Evolutionary conservation across 2,888 invertebrate genomes (phyloP).

Genomic region (Cerastis rubricosa): DNA sequence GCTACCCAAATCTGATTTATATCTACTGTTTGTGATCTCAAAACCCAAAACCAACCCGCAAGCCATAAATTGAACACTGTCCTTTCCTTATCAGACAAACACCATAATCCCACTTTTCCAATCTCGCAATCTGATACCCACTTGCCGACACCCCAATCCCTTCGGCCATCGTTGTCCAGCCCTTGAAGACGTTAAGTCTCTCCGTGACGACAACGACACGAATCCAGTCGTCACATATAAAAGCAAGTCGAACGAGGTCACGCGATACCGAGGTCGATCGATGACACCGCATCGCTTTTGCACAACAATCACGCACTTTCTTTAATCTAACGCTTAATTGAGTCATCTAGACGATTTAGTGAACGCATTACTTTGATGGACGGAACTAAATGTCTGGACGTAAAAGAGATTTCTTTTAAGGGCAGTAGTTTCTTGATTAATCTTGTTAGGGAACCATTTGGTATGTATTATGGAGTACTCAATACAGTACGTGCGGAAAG

Average conservation of each 20-base stretch:
- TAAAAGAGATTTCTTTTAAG: conserved; percentile 51
- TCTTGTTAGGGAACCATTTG: conserved; percentile 24
- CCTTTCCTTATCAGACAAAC: conserved; percentile 48
- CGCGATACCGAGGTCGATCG: conserved; percentile 65
- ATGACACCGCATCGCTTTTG: conserved; percentile 63
- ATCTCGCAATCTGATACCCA: conserved; percentile 55
- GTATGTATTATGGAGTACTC: conserved; percentile 4
- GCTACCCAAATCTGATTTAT: conserved; percentile 10
- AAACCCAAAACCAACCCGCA: conserved; percentile 17
- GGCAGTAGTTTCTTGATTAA: conserved; percentile 30
- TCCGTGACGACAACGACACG: conserved; percentile 39
- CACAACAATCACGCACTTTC: conserved; percentile 68
- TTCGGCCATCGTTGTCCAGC: conserved; percentile 26
- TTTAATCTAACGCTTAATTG: conserved; percentile 64
- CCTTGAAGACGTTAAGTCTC: conserved; percentile 22
- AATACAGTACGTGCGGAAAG: conserved; percentile 15
- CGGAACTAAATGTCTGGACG: conserved; percentile 45
- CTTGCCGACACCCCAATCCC: conserved; percentile 28
- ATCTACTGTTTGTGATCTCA: conserved; percentile 13
- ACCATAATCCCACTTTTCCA: conserved; percentile 47
- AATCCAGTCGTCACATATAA: conserved; percentile 41
- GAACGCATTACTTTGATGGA: conserved; percentile 47
- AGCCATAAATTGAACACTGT: conserved; percentile 13
- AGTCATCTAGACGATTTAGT: conserved; percentile 58
- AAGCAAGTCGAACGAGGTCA: conserved; percentile 56